These are phyloP conservation scores for Sebastes oblongus DNA, from an alignment of 2,797 vertebrate species.

Conservation along the genomic window DNA sequence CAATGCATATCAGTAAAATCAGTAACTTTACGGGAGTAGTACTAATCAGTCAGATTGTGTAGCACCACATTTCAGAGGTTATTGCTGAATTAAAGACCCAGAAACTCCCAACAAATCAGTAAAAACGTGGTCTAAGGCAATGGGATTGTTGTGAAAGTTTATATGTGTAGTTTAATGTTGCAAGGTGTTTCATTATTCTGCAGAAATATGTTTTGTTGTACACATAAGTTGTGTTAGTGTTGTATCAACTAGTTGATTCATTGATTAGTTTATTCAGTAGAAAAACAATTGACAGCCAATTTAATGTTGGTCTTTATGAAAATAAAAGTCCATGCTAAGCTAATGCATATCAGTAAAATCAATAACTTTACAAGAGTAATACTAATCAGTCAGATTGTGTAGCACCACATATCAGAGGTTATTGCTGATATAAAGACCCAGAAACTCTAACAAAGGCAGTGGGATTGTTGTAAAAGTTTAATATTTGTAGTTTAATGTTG, in stretches of 20 bases:
- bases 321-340: too few relatives aligned
- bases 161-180: not conserved
- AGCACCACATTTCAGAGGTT: not conserved
- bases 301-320: too few relatives aligned
- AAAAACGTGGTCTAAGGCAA: not conserved
- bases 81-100: not conserved
- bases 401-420: too few relatives aligned
- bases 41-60: not conserved
- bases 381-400: too few relatives aligned
- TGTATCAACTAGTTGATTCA: not conserved
- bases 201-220: not conserved
- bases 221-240: not conserved
- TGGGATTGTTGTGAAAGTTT: not conserved
- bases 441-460: too few relatives aligned
- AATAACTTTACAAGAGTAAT: too few relatives aligned
- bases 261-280: not conserved
- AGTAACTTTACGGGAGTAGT: not conserved
- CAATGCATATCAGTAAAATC: too few relatives aligned
- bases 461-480: too few relatives aligned
- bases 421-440: too few relatives aligned
- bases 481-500: too few relatives aligned
- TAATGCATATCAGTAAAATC: too few relatives aligned
- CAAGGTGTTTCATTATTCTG: not conserved
- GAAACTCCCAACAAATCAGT: not conserved
- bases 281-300: not conserved